phyloP scores from a whole-genome alignment of 2,113 vertebrate genomes.

The Corythaeola cristata region DNA sequence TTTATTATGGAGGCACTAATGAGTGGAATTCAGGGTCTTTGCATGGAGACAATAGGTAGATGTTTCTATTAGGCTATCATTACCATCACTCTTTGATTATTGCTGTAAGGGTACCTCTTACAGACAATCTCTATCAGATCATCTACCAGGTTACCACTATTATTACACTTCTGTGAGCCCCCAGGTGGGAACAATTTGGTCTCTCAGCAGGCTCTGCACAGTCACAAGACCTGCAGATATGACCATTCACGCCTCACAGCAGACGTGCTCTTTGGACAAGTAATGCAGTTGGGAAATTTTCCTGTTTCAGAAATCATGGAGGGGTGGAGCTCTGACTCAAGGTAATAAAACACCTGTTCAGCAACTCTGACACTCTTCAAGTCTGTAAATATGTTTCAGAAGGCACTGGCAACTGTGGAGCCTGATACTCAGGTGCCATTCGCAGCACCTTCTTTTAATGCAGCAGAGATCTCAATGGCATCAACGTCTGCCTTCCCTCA shows the following conservation, averaged over 20 bases:
- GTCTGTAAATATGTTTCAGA: constrained; percentile 2
- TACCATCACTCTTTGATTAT: not conserved
- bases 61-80: not conserved
- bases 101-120: not conserved
- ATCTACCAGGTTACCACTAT: not conserved
- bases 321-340: constrained; percentile 68
- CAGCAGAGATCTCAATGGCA: not conserved
- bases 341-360: constrained; percentile 46
- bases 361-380: constrained; percentile 38
- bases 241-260: not conserved
- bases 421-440: not conserved
- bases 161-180: not conserved
- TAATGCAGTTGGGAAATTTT: constrained; percentile 55
- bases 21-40: not conserved
- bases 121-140: not conserved
- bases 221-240: not conserved
- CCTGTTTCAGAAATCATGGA: constrained; percentile 34
- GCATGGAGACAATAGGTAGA: not conserved
- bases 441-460: not conserved
- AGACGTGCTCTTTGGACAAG: not conserved
- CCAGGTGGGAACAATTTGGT: not conserved
- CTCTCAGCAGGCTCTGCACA: not conserved
- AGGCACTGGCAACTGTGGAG: not conserved
- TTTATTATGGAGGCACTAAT: not conserved
- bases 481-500: constrained; percentile 12